Percentiles rank a stretch among this genome's conserved stretches.
These are phyloP conservation scores for Neogobius melanostomus DNA, from an alignment of 2,113 vertebrate genomes.

Conservation along the genomic window DNA sequence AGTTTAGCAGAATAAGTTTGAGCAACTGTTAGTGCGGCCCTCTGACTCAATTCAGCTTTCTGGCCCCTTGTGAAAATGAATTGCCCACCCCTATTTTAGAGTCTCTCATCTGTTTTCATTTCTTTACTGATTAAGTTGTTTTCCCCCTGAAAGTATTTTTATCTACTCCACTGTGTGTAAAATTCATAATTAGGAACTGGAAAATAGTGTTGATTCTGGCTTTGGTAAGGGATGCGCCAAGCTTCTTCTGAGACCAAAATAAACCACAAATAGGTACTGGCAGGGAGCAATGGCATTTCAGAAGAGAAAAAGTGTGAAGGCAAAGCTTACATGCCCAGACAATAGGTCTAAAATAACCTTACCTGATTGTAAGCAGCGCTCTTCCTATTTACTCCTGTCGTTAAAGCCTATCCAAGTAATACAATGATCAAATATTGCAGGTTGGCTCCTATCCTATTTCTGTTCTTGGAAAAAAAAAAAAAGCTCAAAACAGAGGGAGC, in stretches of 20 bases:
- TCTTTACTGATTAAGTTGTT: background rate
- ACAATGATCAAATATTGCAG: constrained; percentile 8
- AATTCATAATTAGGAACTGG: background rate
- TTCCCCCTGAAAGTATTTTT: background rate
- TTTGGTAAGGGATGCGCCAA: constrained; percentile 5
- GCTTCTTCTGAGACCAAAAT: constrained; percentile 2
- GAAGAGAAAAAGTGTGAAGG: constrained; percentile 17
- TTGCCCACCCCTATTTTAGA: no score
- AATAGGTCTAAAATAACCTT: constrained; percentile 35
- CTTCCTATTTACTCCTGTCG: constrained; percentile 11
- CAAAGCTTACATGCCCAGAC: background rate
- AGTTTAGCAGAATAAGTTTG: no score
- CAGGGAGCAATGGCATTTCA: constrained; percentile 1
- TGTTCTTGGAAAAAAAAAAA: background rate
- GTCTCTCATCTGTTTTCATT: background rate
- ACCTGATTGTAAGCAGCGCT: constrained; percentile 24
- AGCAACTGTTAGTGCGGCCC: no score
- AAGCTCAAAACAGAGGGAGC: constrained; percentile 1
- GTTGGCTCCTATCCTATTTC: background rate
- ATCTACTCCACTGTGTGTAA: constrained; percentile 2
- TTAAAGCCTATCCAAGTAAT: constrained; percentile 15
- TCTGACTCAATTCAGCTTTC: no score
- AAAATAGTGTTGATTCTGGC: background rate
- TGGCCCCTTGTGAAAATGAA: no score
- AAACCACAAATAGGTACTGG: constrained; percentile 2